Base-by-base conservation (phyloP, 2,797 vertebrate species). In the Lemur catta region DNA sequence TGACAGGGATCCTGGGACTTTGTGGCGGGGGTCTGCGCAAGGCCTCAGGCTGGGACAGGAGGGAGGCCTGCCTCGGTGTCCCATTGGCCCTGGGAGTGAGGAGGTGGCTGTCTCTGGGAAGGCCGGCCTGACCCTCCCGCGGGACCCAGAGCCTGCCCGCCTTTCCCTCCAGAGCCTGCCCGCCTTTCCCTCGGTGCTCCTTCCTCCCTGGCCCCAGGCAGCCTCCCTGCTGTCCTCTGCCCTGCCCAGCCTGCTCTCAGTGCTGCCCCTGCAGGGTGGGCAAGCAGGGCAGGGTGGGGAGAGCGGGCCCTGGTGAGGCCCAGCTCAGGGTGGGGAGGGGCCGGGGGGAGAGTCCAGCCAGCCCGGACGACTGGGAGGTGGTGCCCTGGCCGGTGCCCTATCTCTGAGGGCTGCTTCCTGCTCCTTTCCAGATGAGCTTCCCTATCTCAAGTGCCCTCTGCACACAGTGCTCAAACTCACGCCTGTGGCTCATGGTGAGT, bases 401-500 rank as follows among this genome's bases (percentile, higher is more conserved):
- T 11, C 50, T 57, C 55, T 59, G n/a, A 55, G 14, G 13, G 30
- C 59, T 84, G n/a, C 52, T 93, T 76, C 52, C 94, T 93, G 74
- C 30, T 90, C 63, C 96, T 85, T 57, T 13, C n/a, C 95, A 98
- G 98, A 84, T 4, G 98, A 99, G 97, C 96, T 99, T 95, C 98
- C 98, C 0, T 99, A 98, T 96, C 98, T 99, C 95, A 99, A 98
- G 96, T 98, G 98, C 96, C 98, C 99, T 69, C 98, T 99, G 35
- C 98, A 99, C 97, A 98, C 98, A 0, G 98, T 41, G 12, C 98
- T 99, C 67, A 99, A 98, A 92, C 98, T 99, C 96, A 99, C 98
- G 0, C 98, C 99, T 0, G 98, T 99, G 28, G 98, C 98, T 61
- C 99, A 99, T 75, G 99, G 99, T 99, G 94, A 98, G 99, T 96